Evolutionary conservation across 2,888 invertebrate species (phyloP).

Genomic region (Phengaris alcon): DNA sequence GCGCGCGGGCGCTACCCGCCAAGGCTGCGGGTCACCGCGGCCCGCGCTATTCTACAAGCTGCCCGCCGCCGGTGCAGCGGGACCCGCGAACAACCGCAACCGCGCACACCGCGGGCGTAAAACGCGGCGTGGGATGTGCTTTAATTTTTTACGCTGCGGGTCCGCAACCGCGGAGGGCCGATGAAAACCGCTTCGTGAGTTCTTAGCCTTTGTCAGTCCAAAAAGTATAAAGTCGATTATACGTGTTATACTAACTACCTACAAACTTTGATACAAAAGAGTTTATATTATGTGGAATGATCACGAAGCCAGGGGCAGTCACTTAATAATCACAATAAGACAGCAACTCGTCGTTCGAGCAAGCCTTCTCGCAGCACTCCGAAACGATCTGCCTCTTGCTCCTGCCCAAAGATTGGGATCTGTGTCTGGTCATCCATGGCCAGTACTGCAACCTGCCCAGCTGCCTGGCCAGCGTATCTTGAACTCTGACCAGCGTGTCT

Average conservation of each 20-base stretch:
- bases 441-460: constrained; percentile 19
- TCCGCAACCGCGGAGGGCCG: no score
- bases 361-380: constrained; percentile 51
- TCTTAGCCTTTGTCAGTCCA: no score
- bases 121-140: no score
- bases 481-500: background rate
- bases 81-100: no score
- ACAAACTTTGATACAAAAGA: background rate
- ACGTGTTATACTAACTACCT: background rate
- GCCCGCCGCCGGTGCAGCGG: no score
- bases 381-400: constrained; percentile 47
- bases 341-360: constrained; percentile 37
- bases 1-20: no score
- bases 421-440: constrained; percentile 43
- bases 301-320: background rate
- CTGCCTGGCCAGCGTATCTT: background rate
- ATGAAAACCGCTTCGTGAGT: no score
- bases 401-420: constrained; percentile 41
- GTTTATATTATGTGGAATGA: background rate
- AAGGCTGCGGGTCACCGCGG: no score
- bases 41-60: no score
- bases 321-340: constrained; percentile 33
- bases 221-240: no score
- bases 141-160: no score
- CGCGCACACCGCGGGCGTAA: no score